Percentiles rank a stretch among this genome's conserved stretches.
phyloP scores from a whole-genome alignment of 2,113 vertebrate genomes.

The Daboia siamensis region DNA sequence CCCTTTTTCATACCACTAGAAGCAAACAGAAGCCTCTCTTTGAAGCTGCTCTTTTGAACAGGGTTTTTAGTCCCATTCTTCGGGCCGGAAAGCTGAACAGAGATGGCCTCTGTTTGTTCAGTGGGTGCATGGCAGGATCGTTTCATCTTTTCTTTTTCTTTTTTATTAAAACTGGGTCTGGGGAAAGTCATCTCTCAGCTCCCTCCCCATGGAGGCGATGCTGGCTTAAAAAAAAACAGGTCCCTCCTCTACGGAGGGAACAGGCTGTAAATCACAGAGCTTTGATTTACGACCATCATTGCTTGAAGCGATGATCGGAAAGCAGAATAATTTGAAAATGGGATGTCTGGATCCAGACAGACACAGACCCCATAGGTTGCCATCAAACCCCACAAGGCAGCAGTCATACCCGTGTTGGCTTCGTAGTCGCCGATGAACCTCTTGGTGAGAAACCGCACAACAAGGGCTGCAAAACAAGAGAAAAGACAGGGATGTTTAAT shows the following conservation, averaged over 20 bases:
- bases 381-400: background rate
- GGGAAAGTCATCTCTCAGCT: constrained; percentile 48
- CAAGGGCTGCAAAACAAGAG: constrained; percentile 74
- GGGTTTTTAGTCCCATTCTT: background rate
- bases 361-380: background rate
- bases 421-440: constrained; percentile 95
- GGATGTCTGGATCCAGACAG: background rate
- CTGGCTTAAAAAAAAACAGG: constrained; percentile 29
- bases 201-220: constrained; percentile 27
- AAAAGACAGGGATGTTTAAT: background rate
- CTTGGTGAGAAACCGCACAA: constrained; percentile 89
- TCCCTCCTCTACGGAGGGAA: background rate
- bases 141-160: background rate
- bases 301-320: constrained; percentile 54
- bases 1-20: background rate
- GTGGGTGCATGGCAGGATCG: background rate
- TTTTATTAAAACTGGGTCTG: constrained; percentile 25
- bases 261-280: constrained; percentile 49
- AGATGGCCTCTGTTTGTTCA: background rate
- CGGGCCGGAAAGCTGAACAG: background rate
- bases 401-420: constrained; percentile 82
- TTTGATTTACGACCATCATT: constrained; percentile 55
- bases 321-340: constrained; percentile 60
- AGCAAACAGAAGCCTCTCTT: background rate
- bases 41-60: background rate